Conservation (phyloP, 2,888 invertebrate genomes). For the Leptinotarsa tumamoca region DNA sequence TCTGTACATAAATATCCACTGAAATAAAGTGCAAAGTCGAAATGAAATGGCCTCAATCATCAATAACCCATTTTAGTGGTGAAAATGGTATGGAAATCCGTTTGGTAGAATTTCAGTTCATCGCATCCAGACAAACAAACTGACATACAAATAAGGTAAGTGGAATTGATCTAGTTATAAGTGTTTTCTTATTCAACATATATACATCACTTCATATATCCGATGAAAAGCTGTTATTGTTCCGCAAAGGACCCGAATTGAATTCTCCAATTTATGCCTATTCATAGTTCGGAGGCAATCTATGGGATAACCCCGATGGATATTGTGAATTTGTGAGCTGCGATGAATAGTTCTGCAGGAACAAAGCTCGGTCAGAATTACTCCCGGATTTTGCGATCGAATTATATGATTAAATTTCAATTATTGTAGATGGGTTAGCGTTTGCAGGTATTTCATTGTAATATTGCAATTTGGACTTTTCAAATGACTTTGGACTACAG, state of each 20-base stretch:
- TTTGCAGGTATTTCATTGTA: neutral
- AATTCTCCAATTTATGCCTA: slow-evolving; percentile 19
- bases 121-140: too few relatives aligned
- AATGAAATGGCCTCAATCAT: too few relatives aligned
- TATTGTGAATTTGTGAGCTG: slow-evolving; percentile 8
- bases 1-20: too few relatives aligned
- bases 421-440: slow-evolving; percentile 4
- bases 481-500: too few relatives aligned
- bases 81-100: too few relatives aligned
- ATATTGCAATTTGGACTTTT: too few relatives aligned
- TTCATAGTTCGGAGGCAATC: slow-evolving; percentile 9
- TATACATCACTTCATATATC: slow-evolving; percentile 36
- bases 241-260: slow-evolving; percentile 11
- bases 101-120: too few relatives aligned
- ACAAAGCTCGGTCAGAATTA: slow-evolving; percentile 10
- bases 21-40: too few relatives aligned
- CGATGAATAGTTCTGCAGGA: slow-evolving; percentile 9
- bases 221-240: slow-evolving; percentile 3
- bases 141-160: too few relatives aligned
- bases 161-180: slow-evolving; percentile 22
- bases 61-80: too few relatives aligned
- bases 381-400: slow-evolving; percentile 1
- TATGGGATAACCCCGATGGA: slow-evolving; percentile 13
- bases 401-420: slow-evolving; percentile 16
- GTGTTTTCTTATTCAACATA: slow-evolving; percentile 45